Conservation (phyloP, 2,888 invertebrate genomes). For the Melipona beecheii region DNA sequence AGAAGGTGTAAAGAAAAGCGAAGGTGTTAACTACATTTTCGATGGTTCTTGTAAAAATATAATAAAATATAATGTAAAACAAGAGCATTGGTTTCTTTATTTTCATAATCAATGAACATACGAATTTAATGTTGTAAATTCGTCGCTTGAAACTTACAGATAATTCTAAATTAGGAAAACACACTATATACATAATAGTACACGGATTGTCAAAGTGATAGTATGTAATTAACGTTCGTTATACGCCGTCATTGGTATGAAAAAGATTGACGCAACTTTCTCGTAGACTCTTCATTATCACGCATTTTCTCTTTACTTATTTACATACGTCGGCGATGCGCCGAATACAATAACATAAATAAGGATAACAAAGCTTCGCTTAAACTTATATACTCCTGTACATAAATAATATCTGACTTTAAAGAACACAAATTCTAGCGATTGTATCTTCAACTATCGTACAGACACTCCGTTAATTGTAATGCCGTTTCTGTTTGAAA, state of each 20-base stretch:
- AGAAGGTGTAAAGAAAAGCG: background rate
- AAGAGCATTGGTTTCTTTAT: slow-evolving; percentile 70
- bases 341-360: slow-evolving; percentile 62
- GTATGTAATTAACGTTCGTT: slow-evolving; percentile 6
- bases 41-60: background rate
- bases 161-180: slow-evolving; percentile 60
- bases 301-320: slow-evolving; percentile 55
- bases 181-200: slow-evolving; percentile 72
- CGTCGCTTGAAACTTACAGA: slow-evolving; percentile 54
- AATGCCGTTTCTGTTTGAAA: slow-evolving; percentile 87
- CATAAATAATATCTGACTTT: slow-evolving; percentile 47
- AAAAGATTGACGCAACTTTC: slow-evolving; percentile 22
- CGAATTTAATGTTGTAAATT: slow-evolving; percentile 57
- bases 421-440: slow-evolving; percentile 16
- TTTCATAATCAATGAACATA: slow-evolving; percentile 57
- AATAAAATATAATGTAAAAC: slow-evolving; percentile 59
- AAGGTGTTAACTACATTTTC: background rate
- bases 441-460: slow-evolving; percentile 85
- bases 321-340: slow-evolving; percentile 64
- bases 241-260: slow-evolving; percentile 24
- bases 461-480: slow-evolving; percentile 96
- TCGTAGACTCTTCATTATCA: background rate
- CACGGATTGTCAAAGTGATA: slow-evolving; percentile 10
- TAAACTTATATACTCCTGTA: slow-evolving; percentile 26
- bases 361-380: slow-evolving; percentile 55